Conservation (phyloP, 1,140 invertebrate genomes). For the Solenopsis fugax region DNA sequence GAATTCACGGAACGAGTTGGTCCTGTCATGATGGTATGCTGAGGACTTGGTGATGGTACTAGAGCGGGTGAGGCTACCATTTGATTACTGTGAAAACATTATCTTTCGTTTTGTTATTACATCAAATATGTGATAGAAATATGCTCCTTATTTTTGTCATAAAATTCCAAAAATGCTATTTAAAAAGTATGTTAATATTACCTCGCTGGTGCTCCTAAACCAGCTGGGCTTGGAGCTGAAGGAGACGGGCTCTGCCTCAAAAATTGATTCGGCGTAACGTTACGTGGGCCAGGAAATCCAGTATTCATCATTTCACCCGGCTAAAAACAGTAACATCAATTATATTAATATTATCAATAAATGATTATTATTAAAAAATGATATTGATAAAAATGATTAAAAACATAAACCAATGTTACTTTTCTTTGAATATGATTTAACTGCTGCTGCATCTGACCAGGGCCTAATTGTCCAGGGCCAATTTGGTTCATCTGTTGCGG, state of each 20-base stretch:
- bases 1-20: conserved; percentile 86
- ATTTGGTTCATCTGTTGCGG: conserved; percentile 85
- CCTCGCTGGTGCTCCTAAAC: conserved; percentile 87
- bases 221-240: conserved; percentile 90
- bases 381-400: neutral
- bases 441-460: conserved; percentile 88
- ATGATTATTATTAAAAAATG: neutral
- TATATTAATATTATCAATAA: neutral
- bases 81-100: conserved; percentile 85
- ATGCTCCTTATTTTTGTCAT: conserved; percentile 16
- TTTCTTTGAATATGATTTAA: conserved; percentile 86
- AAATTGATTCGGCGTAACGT: conserved; percentile 90
- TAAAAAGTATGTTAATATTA: conserved; percentile 59
- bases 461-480: conserved; percentile 86
- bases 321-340: conserved; percentile 70
- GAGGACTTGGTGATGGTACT: conserved; percentile 90
- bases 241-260: conserved; percentile 90
- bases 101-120: conserved; percentile 40
- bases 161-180: conserved; percentile 19
- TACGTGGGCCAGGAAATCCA: conserved; percentile 86
- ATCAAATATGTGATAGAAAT: neutral
- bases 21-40: conserved; percentile 87
- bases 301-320: conserved; percentile 85
- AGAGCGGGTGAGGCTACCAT: conserved; percentile 91
- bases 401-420: conserved; percentile 63